Base-by-base conservation (phyloP, 1,140 invertebrate genomes). In the Amyelois transitella region DNA sequence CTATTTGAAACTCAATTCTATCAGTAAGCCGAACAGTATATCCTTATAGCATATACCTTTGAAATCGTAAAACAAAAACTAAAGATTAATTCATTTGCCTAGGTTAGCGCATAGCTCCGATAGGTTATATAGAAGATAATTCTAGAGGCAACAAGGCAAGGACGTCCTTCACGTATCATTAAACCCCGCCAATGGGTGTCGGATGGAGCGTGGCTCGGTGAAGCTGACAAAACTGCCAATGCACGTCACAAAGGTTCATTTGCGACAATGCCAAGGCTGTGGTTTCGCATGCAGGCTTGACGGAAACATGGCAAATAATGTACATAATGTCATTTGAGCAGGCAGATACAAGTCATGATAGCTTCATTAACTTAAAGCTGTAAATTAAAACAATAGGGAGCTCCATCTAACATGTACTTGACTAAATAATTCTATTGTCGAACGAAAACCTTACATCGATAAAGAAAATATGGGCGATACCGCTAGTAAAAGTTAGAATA, bases 121-220 rank as follows among this genome's bases (percentile, higher is more conserved):
- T 28, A 28, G 25, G 12, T 28, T 28, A 28, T 28, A 10, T 28
- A 28, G 25, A 28, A 10, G 7, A 28, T 28, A 44, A 18, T 44
- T 44, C 43, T 44, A 44, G 21, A 51, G 18, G 3, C 17, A 19
- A 6, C 1, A 14, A 38, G 32, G n/a, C 6, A 38, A 14, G 32
- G 32, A 12, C 53, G 69, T 68, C 69, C 69, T 71, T 71, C 62
- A 72, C 62, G 60, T 58, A 18, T 59, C 58, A 61, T 49, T 65
- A 60, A 20, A 12, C 17, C 17, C 19, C 60, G 45, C 53, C 50
- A 61, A 62, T 55, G 54, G 57, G 49, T 60, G 63, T 66, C 56
- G 20, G 58, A 67, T 67, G 49, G 58, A 38, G n/a, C 12, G 32
- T 38, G 12, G 32, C 32, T n/a, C 7, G 47, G 57, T 48, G 48